Conservation (phyloP, 1,140 invertebrate genomes). For the Pachyrhynchus sulphureomaculatus region DNA sequence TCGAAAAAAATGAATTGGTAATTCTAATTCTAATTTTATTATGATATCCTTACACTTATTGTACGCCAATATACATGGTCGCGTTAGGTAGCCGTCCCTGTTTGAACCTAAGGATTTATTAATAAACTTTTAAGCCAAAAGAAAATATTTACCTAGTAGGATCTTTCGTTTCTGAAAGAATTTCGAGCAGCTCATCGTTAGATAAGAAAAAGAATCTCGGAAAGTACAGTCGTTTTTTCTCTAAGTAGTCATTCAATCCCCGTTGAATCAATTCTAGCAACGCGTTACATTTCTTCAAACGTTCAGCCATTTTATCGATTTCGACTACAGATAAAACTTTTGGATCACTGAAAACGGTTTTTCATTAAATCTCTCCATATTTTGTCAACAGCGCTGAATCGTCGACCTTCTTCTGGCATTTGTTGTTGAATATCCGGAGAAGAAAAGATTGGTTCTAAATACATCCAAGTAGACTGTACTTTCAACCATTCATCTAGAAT, state of each 20-base stretch:
- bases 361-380: constrained; percentile 96
- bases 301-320: constrained; percentile 92
- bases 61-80: no score
- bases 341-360: constrained; percentile 71
- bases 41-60: no score
- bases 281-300: constrained; percentile 85
- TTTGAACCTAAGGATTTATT: not conserved
- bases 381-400: constrained; percentile 91
- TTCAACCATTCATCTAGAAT: constrained; percentile 96
- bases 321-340: constrained; percentile 82
- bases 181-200: constrained; percentile 94
- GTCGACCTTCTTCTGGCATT: constrained; percentile 90
- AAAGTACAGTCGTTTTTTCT: constrained; percentile 94
- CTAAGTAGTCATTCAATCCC: constrained; percentile 91
- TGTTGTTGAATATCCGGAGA: constrained; percentile 96
- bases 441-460: constrained; percentile 96
- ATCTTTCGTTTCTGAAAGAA: constrained; percentile 95
- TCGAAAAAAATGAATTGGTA: no score
- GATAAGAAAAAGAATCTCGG: constrained; percentile 97
- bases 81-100: no score
- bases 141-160: constrained; percentile 71
- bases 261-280: constrained; percentile 87
- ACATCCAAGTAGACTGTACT: constrained; percentile 96
- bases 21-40: no score
- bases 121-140: constrained; percentile 9